A percentile compares a stretch with the other conserved stretches of the same genome.
These are phyloP conservation scores for Tolypeutes matacus DNA, from an alignment of 2,797 vertebrate species.

Conservation along the genomic window DNA sequence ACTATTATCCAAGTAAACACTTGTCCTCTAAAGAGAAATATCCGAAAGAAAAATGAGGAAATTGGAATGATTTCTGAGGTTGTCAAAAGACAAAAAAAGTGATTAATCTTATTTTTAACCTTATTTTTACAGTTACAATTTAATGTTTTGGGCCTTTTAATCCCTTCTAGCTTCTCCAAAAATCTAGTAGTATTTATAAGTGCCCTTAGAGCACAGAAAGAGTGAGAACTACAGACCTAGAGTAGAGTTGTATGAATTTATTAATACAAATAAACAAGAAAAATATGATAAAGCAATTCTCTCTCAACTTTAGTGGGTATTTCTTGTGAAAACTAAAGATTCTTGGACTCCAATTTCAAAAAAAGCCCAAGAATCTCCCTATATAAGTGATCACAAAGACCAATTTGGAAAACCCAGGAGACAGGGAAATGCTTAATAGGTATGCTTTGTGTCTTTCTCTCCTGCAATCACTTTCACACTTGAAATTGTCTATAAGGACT, in stretches of 20 bases:
- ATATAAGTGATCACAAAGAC: background rate
- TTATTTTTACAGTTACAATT: background rate
- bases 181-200: conserved; percentile 15
- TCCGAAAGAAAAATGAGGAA: background rate
- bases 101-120: background rate
- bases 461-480: too few species aligned
- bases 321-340: background rate
- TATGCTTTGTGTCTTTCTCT: too few species aligned
- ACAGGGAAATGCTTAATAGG: background rate
- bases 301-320: background rate
- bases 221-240: background rate
- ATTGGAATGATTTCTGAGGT: background rate
- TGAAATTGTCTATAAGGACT: too few species aligned
- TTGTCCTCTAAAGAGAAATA: background rate
- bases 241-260: background rate
- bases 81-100: conserved; percentile 29
- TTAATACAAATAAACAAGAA: background rate
- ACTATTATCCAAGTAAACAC: background rate
- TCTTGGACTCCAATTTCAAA: background rate
- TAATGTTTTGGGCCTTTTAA: conserved; percentile 17
- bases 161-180: background rate
- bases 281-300: background rate
- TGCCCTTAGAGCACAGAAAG: background rate
- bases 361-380: background rate
- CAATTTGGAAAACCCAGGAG: background rate